phyloP scores from a whole-genome alignment of 2,797 vertebrate species.

The Pseudotriccus pelzelni region DNA sequence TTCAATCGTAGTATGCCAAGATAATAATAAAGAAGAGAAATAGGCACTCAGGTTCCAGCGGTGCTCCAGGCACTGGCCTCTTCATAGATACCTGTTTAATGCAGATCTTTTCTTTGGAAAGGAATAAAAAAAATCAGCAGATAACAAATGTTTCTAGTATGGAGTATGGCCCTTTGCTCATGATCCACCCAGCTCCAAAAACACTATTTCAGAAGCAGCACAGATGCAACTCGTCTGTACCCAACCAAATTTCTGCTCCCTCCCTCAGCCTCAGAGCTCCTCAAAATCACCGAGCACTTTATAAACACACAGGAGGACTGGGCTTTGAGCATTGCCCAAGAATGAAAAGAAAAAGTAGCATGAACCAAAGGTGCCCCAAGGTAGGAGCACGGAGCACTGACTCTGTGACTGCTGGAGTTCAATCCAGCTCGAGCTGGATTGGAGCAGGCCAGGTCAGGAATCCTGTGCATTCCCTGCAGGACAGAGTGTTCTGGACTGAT shows the following conservation, averaged over 20 bases:
- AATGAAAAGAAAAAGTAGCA: background rate
- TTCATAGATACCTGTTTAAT: background rate
- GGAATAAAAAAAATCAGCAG: background rate
- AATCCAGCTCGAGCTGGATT: background rate
- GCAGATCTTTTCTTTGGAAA: background rate
- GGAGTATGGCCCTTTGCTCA: background rate
- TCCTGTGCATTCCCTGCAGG: constrained; percentile 75
- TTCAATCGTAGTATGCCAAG: background rate
- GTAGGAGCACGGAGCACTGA: background rate
- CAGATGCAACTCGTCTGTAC: background rate
- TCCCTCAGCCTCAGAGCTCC: background rate
- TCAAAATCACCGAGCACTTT: background rate
- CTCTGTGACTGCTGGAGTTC: background rate
- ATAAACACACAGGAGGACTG: background rate
- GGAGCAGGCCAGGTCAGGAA: background rate
- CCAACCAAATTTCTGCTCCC: background rate
- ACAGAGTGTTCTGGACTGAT: constrained; percentile 95
- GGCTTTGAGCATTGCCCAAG: background rate
- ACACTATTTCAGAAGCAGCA: background rate
- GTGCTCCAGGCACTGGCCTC: background rate
- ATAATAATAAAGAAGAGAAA: background rate
- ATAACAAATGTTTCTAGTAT: background rate
- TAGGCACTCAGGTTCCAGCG: background rate
- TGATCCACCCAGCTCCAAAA: background rate
- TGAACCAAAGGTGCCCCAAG: background rate